Base-by-base conservation (phyloP, 1,140 invertebrate species). In the Plodia interpunctella region DNA sequence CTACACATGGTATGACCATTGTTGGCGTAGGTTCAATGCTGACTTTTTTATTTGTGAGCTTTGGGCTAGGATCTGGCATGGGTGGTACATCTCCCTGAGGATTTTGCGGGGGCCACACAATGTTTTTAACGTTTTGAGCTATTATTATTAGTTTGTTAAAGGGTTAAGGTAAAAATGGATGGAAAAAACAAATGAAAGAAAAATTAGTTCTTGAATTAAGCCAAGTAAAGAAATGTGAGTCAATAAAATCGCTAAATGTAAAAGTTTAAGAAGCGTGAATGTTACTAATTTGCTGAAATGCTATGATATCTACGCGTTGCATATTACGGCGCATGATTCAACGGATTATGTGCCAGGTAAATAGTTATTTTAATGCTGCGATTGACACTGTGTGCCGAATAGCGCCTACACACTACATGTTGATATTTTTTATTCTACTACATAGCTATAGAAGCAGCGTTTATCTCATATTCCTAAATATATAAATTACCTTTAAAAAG, bases 31-130 rank as follows among this genome's bases (percentile, higher is more conserved):
- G 60, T 55, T 74, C 72, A n/a, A 62, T 59, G 21, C 68, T 50
- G 53, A 56, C 38, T 59, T 65, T 60, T n/a, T 60, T 55, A 21
- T 50, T 51, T 50, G 52, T 21, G 1, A 28, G 57, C 53, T 63
- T 49, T 6, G 55, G 19, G 18, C 15, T 58, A 28, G 58, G 17
- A 62, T 86, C 77, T 57, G 55, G 49, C 60, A 82, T 74, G 53
- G 75, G 76, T 60, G 76, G 76, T 75, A 89, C 87, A 63, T 90
- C 87, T 68, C 88, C 87, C 57, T 80, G 78, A 49, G 80, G 80
- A 74, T 84, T 90, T 59, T 79, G 76, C 66, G 92, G 92, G 66
- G 92, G 92, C 93, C 93, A 94, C 73, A 92, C 90, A 84, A 93
- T 90, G 78, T 90, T 92, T 88, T 91, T 90, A 49, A 91, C 82